Base-by-base conservation (phyloP, 2,888 invertebrate species). In the Melinopterus prodromus region DNA sequence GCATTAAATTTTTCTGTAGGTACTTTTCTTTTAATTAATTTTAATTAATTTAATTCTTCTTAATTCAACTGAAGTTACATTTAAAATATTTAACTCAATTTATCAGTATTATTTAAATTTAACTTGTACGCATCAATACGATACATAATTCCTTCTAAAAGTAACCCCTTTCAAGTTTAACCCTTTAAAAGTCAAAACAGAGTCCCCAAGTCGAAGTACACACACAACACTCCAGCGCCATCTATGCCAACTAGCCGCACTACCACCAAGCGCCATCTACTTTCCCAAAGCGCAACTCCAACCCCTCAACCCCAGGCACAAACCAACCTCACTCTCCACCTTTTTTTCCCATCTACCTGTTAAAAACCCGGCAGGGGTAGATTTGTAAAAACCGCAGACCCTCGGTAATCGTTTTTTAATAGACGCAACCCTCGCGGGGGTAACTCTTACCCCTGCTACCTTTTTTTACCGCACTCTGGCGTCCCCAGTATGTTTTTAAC, bases 401-500 rank as follows among this genome's bases (percentile, higher is more conserved):
- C 84, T 80, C 53, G 81, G 83, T 87, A 87, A 88, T 87, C 85
- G 87, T 86, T 87, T 87, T 87, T 87, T 87, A 86, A 87, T 86
- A 84, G 86, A 84, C 80, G 78, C 76, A 80, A 77, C 80, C 77
- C 74, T 77, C 35, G 53, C 80, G 79, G 77, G 80, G 80, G 79
- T 78, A 70, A 12, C 76, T 79, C 79, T 80, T 81, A 74, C 72
- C 16, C 74, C 70, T 75, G 38, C 35, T 77, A 16, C 72, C 77
- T 53, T 53, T 53, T 53, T 53, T 53, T 53, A 12, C 1, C 9
- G 72, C 37, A 16, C 71, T 26, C 71, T 0, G 53, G 72, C 69
- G 71, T 16, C 16, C 70, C 37, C 70, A 82, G 83, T 83, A 78
- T 83, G 84, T 84, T 83, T 86, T 86, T 86, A 85, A 84, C 82